phyloP scores from a whole-genome alignment of 2,113 vertebrate species.

The Erpornis zantholeuca region DNA sequence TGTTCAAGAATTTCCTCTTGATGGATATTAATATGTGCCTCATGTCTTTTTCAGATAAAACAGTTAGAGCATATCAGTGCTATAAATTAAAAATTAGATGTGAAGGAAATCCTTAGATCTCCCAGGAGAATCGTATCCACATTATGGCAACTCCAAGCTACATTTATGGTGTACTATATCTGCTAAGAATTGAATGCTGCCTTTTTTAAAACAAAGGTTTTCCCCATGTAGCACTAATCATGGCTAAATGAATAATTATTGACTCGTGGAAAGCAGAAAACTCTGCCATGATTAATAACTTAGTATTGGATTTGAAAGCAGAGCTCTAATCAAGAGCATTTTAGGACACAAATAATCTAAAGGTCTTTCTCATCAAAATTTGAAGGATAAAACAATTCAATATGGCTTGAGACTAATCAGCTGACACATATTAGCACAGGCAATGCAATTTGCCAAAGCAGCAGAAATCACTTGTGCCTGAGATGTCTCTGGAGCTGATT shows the following conservation, averaged over 20 bases:
- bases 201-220: neutral
- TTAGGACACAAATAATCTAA: neutral
- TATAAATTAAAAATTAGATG: conserved; percentile 1
- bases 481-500: neutral
- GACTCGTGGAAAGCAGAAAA: neutral
- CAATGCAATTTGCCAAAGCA: neutral
- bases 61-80: neutral
- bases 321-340: neutral
- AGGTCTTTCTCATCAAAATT: neutral
- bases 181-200: neutral
- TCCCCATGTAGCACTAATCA: neutral
- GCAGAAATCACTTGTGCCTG: neutral
- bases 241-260: neutral
- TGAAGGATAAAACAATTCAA: neutral
- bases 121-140: neutral
- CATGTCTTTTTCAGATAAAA: neutral
- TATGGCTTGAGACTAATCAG: neutral
- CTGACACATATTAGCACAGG: neutral
- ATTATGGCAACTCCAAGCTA: neutral
- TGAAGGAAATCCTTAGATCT: neutral
- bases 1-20: neutral
- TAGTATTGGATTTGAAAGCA: neutral
- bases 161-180: neutral
- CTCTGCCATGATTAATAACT: neutral
- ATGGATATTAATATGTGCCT: neutral